Evolutionary conservation across 2,797 vertebrate species (phyloP).

Genomic region (Miichthys miiuy): DNA sequence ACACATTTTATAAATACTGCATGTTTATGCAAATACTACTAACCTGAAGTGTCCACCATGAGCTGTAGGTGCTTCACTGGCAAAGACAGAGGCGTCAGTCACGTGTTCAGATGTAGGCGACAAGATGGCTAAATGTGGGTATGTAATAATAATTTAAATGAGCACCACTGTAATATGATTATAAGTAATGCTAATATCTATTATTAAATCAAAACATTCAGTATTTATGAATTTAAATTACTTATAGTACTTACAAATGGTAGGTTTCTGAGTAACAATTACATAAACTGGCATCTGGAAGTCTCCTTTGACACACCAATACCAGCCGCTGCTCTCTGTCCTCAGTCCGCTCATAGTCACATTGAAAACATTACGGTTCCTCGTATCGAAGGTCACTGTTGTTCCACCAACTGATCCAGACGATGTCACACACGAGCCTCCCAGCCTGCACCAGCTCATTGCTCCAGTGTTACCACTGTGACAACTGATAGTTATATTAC

Average conservation of each 20-base stretch:
- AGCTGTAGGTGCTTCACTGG: background rate
- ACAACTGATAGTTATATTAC: background rate
- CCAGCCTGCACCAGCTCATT: constrained; percentile 54
- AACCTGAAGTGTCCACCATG: background rate
- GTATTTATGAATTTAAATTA: background rate
- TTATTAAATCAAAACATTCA: no score
- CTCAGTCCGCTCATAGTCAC: constrained; percentile 53
- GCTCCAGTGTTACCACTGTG: rapidly evolving
- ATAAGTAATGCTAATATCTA: no score
- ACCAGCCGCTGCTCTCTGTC: constrained; percentile 57
- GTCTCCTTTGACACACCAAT: constrained; percentile 37
- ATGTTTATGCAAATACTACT: background rate
- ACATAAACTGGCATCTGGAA: constrained; percentile 66
- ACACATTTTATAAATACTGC: background rate
- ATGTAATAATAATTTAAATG: background rate
- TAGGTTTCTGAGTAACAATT: background rate
- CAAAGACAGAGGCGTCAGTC: background rate
- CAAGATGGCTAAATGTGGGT: background rate
- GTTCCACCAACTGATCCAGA: constrained; percentile 23
- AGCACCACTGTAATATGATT: background rate
- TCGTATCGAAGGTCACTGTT: background rate
- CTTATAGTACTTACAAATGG: constrained; percentile 27
- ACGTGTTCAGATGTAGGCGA: background rate
- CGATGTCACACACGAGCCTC: background rate
- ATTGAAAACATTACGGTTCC: background rate